Percentiles rank a stretch among this genome's conserved stretches.
These are phyloP conservation scores for Cepphus grylle DNA, from an alignment of 2,113 vertebrate species.

Conservation along the genomic window DNA sequence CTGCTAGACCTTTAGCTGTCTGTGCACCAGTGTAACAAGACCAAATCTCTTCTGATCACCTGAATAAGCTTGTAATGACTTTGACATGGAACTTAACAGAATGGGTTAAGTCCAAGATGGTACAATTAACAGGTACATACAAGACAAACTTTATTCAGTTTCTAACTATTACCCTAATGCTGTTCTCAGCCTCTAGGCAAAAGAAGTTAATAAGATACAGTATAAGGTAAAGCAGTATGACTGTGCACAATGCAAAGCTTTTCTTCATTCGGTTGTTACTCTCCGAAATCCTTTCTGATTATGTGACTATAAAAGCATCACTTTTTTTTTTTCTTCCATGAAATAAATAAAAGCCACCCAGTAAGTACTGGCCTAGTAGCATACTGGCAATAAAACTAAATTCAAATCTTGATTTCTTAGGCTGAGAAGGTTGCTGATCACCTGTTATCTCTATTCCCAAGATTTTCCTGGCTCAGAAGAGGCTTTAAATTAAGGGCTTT, in stretches of 20 bases:
- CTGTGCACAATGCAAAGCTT: neutral
- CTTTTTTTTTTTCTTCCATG: neutral
- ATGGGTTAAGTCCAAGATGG: neutral
- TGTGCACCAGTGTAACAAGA: neutral
- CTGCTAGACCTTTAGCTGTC: neutral
- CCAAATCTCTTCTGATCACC: neutral
- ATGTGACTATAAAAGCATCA: neutral
- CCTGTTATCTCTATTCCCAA: neutral
- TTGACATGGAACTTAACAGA: neutral
- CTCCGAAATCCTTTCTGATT: neutral
- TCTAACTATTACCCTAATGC: neutral
- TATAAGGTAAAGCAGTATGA: neutral
- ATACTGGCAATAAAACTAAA: neutral
- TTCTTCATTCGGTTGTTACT: neutral
- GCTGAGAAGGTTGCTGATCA: neutral
- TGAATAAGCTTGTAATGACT: neutral
- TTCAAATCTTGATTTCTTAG: neutral
- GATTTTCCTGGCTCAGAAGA: neutral
- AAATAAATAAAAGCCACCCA: neutral
- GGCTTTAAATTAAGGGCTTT: slow-evolving; percentile 28
- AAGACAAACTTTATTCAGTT: neutral
- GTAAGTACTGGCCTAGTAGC: neutral
- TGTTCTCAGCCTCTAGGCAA: neutral
- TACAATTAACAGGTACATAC: neutral
- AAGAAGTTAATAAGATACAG: neutral